phyloP scores from a whole-genome alignment of 2,113 vertebrate species.

The Empidonax alnorum region DNA sequence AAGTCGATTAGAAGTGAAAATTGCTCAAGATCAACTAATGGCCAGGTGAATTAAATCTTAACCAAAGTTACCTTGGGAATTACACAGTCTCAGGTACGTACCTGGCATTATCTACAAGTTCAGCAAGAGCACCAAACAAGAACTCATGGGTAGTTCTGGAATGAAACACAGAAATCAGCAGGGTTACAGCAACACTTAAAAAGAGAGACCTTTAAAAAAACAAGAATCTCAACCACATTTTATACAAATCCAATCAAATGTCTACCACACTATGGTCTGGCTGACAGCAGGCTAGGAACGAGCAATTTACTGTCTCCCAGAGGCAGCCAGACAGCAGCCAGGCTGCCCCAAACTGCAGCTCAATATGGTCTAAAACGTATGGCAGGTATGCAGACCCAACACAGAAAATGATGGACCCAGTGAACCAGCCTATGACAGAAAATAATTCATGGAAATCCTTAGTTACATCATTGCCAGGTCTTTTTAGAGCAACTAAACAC shows the following conservation, averaged over 20 bases:
- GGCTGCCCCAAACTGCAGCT: not conserved
- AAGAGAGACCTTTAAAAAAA: not conserved
- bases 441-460: not conserved
- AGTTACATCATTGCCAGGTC: not conserved
- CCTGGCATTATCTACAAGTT: slow-evolving; percentile 99
- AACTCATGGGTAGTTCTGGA: slow-evolving; percentile 98
- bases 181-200: not conserved
- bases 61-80: not conserved
- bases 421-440: not conserved
- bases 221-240: not conserved
- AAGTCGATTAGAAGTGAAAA: not conserved
- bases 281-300: not conserved
- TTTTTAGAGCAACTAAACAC: not conserved
- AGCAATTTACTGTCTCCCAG: not conserved
- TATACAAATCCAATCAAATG: not conserved
- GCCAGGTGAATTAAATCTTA: not conserved
- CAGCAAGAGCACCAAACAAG: slow-evolving; percentile 96
- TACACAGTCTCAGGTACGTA: slow-evolving; percentile 67
- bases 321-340: not conserved
- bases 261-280: rapidly evolving
- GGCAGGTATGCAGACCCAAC: rapidly evolving
- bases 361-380: not conserved
- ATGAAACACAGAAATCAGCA: slow-evolving; percentile 58
- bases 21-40: not conserved
- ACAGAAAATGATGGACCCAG: not conserved